Evolutionary conservation across 1,140 invertebrate species (phyloP).

Genomic region (Pseudomyrmex dendroicus): DNA sequence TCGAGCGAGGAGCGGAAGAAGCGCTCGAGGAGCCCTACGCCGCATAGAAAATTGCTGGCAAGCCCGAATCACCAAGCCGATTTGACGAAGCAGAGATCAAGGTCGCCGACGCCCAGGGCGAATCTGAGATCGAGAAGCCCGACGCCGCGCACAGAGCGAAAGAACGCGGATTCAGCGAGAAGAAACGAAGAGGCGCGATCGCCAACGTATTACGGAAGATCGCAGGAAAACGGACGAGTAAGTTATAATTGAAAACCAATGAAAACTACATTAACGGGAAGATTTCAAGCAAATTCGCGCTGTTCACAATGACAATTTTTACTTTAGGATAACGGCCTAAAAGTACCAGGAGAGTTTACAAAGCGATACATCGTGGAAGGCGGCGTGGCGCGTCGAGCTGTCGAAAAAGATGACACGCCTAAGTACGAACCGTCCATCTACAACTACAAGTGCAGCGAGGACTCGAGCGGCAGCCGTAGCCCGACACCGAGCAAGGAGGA

Average conservation of each 20-base stretch:
- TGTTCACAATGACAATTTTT: too few relatives aligned
- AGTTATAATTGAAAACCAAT: not conserved
- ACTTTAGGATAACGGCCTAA: constrained; percentile 51
- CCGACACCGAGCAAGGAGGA: constrained; percentile 83
- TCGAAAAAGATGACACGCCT: constrained; percentile 79
- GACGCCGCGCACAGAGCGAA: constrained; percentile 77
- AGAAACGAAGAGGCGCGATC: constrained; percentile 76
- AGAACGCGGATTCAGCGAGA: constrained; percentile 67
- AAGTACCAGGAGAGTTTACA: constrained; percentile 80
- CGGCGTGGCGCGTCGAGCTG: constrained; percentile 78
- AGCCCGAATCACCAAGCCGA: constrained; percentile 74
- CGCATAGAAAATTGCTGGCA: constrained; percentile 76
- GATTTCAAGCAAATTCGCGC: too few relatives aligned
- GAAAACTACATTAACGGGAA: too few relatives aligned
- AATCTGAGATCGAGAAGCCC: constrained; percentile 73
- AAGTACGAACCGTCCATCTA: constrained; percentile 83
- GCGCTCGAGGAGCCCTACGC: constrained; percentile 83
- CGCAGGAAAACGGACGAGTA: constrained; percentile 60
- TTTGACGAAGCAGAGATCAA: constrained; percentile 75
- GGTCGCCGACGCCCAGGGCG: constrained; percentile 83
- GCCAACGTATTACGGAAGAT: constrained; percentile 71
- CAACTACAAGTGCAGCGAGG: constrained; percentile 81
- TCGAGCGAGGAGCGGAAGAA: constrained; percentile 81
- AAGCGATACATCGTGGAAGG: constrained; percentile 82
- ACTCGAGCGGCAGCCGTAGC: constrained; percentile 79